Evolutionary conservation across 64 coral and sea anemone species (phyloP), one percentile per base, ranked within the genome.

Genomic region (Pocillopora damicornis): DNA sequence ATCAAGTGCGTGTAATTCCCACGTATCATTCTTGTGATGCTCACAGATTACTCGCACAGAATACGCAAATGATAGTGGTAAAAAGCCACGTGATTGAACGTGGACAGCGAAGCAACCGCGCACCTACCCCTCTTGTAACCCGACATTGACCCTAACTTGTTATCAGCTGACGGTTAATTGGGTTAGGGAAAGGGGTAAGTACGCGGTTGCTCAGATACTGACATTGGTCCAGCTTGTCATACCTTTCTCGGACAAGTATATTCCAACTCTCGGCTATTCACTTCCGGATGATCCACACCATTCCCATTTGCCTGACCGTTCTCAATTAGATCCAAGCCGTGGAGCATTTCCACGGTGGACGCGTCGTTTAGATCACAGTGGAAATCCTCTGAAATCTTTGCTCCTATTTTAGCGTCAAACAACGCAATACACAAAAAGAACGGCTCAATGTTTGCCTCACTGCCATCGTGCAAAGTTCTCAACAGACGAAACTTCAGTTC

Each of bases 401-500:
- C 88, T 26, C 90, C 93, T 60, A 87, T 89, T 92, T 98, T 98
- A 23, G 88, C 93, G 85, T 98, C 96, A 88, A 92, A 98, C 82
- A 98, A 91, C 73, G 96, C 90, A 56, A 98, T 86, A 35, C 76
- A 95, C 38, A 94, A 65, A 67, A 98, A 98, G 80, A 98, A 98
- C 18, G 96, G 96, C 72, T 98, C 96, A 56, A 98, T 77, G 84
- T 98, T 98, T 11, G 75, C 77, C 66, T 90, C 90, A 34, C 65
- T 86, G 22, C 90, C 89, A 76, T 94, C 87, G 25, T 3, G 62
- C 83, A 81, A 69, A 86, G 61, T 92, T 77, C 68, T 92, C 15
- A 89, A 61, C 30, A 98, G 79, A 71, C 96, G 96, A 90, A 98
- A 98, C 69, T 94, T 94, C 14, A 98, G 89, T 61, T 98, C 93